Evolutionary conservation across 2,113 vertebrate genomes (phyloP).

Genomic region (Riparia riparia): DNA sequence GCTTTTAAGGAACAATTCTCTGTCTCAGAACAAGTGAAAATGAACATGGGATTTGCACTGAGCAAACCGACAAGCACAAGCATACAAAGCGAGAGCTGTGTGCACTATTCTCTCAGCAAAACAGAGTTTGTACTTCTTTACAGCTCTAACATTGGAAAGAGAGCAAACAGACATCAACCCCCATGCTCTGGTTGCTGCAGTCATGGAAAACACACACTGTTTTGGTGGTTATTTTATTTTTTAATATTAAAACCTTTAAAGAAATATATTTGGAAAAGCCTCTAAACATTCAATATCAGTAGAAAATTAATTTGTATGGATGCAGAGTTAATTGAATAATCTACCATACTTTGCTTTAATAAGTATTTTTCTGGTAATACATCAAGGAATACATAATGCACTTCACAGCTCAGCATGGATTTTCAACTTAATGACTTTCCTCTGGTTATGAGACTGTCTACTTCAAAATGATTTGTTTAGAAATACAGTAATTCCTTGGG

Average conservation of each 20-base stretch:
- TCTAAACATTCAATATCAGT: background rate
- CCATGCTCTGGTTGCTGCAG: no score
- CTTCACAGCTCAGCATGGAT: constrained; percentile 38
- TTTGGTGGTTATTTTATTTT: background rate
- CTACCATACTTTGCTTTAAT: background rate
- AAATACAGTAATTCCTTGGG: background rate
- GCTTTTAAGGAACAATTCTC: no score
- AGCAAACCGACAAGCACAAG: no score
- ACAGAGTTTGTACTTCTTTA: no score
- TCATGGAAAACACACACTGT: no score
- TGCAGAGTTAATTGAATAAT: constrained; percentile 23
- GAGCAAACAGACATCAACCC: no score
- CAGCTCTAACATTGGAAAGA: no score
- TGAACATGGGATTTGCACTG: no score
- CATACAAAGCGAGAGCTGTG: no score
- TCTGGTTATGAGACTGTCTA: background rate
- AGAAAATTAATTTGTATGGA: background rate
- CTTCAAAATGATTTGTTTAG: constrained; percentile 9
- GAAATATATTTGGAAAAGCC: background rate
- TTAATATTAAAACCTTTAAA: background rate
- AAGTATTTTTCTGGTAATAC: constrained; percentile 16
- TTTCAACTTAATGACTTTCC: constrained; percentile 36
- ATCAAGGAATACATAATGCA: constrained; percentile 20
- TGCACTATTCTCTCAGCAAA: no score
- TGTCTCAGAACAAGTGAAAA: no score